phyloP scores from a whole-genome alignment of 2,113 vertebrate genomes.

The Planiliza haematocheilus region DNA sequence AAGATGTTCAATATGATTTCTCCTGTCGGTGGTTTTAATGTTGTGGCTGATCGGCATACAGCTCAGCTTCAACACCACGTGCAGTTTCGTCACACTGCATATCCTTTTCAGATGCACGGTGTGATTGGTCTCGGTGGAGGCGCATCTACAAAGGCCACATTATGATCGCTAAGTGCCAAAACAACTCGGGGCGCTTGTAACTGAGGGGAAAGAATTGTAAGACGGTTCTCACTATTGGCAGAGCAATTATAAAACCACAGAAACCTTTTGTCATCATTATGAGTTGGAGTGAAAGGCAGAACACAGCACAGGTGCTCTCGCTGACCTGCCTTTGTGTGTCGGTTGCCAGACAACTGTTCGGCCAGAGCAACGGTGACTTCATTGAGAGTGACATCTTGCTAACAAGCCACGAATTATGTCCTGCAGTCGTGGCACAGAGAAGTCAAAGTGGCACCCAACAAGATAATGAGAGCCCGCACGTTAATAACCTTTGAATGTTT shows the following conservation, averaged over 20 bases:
- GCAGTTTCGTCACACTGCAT: background rate
- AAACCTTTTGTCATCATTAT: conserved; percentile 1
- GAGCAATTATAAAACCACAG: background rate
- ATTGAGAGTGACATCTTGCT: conserved; percentile 20
- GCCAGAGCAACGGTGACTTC: conserved; percentile 1
- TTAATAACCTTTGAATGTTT: background rate
- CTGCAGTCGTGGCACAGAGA: background rate
- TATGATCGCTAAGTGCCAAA: background rate
- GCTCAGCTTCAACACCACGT: too few relatives aligned
- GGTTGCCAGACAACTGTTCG: conserved; percentile 24
- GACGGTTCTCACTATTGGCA: background rate
- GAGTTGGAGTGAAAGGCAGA: conserved; percentile 15
- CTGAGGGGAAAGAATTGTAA: background rate
- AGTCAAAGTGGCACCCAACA: conserved; percentile 27
- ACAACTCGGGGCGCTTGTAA: too few relatives aligned
- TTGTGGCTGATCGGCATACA: too few relatives aligned
- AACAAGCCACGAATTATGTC: conserved; percentile 29
- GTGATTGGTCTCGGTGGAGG: background rate
- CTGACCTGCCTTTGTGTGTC: conserved; percentile 19
- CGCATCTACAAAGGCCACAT: background rate
- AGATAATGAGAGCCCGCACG: background rate
- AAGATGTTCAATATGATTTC: too few relatives aligned
- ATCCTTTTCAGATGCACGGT: conserved; percentile 2
- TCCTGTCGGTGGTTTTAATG: too few relatives aligned
- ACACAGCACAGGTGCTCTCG: conserved; percentile 2